Percentiles rank a stretch among this genome's conserved stretches.
These are phyloP conservation scores for Zoanthus solanderi DNA, from an alignment of 92 coral and sea anemone species.

Conservation along the genomic window DNA sequence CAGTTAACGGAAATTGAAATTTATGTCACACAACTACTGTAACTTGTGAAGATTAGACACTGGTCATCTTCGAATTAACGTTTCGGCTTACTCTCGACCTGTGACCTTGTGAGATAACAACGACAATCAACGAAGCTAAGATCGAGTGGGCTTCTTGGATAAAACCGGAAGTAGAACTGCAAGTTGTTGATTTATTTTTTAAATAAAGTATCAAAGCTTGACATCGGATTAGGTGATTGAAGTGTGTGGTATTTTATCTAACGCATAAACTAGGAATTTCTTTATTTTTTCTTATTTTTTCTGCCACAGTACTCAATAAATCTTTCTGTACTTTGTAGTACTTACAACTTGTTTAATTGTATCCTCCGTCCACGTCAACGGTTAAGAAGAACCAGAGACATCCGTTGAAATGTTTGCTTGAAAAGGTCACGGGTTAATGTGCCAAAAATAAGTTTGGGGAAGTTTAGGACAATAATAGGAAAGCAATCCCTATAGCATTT, in stretches of 20 bases:
- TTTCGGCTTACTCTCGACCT: slow-evolving; percentile 43
- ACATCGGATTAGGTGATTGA: slow-evolving; percentile 25
- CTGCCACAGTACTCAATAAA: background rate
- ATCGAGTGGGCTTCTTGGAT: slow-evolving; percentile 21
- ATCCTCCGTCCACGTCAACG: background rate
- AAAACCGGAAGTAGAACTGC: slow-evolving; percentile 39
- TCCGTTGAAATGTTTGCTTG: slow-evolving; percentile 12
- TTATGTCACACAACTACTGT: background rate
- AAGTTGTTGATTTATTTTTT: slow-evolving; percentile 25
- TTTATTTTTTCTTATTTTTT: background rate
- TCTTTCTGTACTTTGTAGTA: background rate
- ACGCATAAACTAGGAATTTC: background rate
- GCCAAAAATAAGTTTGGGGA: background rate
- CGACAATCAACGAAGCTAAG: slow-evolving; percentile 30
- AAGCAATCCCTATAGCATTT: background rate
- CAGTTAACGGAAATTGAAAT: background rate
- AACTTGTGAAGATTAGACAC: background rate
- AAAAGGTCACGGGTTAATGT: background rate
- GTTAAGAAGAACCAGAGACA: background rate
- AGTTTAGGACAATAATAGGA: background rate
- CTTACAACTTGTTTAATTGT: background rate
- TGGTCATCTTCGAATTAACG: slow-evolving; percentile 21
- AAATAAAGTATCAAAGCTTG: slow-evolving; percentile 31
- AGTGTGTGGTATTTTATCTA: slow-evolving; percentile 10
- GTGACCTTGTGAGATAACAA: slow-evolving; percentile 3